Evolutionary conservation across 1,140 invertebrate species (phyloP), one percentile per base, ranked within the genome.

Genomic region (Centruroides vittatus): DNA sequence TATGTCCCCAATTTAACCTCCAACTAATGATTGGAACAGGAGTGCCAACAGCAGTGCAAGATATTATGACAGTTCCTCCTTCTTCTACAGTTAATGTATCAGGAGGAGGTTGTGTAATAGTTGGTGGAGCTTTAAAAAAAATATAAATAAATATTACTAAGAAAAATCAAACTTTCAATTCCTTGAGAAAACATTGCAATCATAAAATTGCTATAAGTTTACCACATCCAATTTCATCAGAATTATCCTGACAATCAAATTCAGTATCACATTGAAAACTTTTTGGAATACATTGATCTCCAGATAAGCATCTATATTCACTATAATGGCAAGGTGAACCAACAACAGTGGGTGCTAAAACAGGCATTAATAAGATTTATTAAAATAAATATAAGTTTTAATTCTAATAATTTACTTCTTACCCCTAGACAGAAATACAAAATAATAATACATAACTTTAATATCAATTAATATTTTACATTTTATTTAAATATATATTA

Each of bases 1-100:
- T 84, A 69, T 97, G 89, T 4, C 93, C 90, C 95, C 94, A 98
- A 76, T 99, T 98, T 3, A 93, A 78, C 58, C 94, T 82, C 94
- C 95, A 99, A 34, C 88, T 85, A 61, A 99, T 89, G 55, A 91
- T 81, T 0, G 96, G 94, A 0, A 80, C 82, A 0, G 96, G 96
- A 0, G 89, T 82, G 54, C 93, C 96, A 3, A 88, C 81, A 0
- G 92, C 93, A 35, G 82, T 82, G 70, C 96, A 99, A 5, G 80
- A 82, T 34, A 98, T 78, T 3, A 80, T 81, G 58, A 98, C 81
- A 0, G 81, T 78, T 4, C 84, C 83, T 5, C 89, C 88, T 51
- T 82, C 73, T 41, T 81, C 75, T 0, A 95, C 76, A 11, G 75
- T 76, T 0, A 89, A 73, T 70, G 85, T 66, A 35, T 65, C 65